These are phyloP conservation scores for Drosophila busckii DNA, from an alignment of 1,140 invertebrate species.

Conservation along the genomic window DNA sequence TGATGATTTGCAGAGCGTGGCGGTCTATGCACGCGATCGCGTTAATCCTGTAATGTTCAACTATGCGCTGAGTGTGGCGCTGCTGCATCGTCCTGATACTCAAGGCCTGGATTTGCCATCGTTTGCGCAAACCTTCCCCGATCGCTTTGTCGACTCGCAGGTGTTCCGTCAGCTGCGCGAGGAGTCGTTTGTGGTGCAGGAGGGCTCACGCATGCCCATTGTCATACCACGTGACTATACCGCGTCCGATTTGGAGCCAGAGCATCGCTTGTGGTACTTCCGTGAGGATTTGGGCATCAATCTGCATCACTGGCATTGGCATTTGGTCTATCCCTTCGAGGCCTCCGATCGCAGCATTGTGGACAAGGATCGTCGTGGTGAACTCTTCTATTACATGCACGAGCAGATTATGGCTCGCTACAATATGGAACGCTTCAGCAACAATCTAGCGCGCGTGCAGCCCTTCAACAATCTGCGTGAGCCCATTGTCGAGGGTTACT, in stretches of 20 bases:
- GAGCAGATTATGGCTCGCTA: conserved; percentile 85
- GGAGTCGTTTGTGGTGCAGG: conserved; percentile 83
- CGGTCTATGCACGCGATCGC: conserved; percentile 86
- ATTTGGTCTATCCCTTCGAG: conserved; percentile 88
- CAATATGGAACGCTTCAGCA: conserved; percentile 85
- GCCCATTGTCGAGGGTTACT: conserved; percentile 85
- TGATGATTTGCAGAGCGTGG: conserved; percentile 85
- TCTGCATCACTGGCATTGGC: conserved; percentile 92
- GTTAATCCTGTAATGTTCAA: conserved; percentile 89
- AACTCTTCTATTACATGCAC: conserved; percentile 90
- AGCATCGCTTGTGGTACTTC: conserved; percentile 86
- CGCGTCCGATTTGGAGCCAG: conserved; percentile 85
- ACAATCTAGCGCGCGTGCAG: conserved; percentile 81
- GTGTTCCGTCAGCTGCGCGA: conserved; percentile 85
- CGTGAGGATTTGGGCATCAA: conserved; percentile 87
- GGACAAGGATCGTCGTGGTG: conserved; percentile 85
- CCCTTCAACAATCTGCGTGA: conserved; percentile 82
- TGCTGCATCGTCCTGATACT: conserved; percentile 87
- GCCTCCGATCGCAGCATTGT: conserved; percentile 81
- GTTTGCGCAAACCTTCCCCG: conserved; percentile 86
- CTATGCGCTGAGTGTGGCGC: conserved; percentile 87
- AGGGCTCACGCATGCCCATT: conserved; percentile 83
- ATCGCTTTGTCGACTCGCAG: conserved; percentile 87
- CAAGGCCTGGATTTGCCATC: conserved; percentile 85
- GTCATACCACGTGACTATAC: conserved; percentile 87